A percentile compares a stretch with the other conserved stretches of the same genome.
Evolutionary conservation across 2,888 invertebrate species (phyloP).

Genomic region (Lepidonotus clava): DNA sequence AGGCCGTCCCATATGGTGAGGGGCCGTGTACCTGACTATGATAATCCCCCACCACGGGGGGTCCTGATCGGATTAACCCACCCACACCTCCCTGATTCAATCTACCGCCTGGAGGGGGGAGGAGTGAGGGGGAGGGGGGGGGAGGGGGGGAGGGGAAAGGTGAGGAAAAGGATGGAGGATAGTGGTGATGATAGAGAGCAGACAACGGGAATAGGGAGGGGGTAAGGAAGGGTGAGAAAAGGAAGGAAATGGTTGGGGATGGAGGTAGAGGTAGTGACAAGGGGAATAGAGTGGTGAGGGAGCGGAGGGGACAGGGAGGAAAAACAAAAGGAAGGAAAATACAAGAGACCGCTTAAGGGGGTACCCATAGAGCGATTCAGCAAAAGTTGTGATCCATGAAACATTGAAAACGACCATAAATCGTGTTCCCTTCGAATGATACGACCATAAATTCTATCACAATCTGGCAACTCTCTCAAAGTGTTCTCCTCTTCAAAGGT

Average conservation of each 20-base stretch:
- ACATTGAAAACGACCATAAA: too few species aligned
- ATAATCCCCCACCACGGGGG: not conserved
- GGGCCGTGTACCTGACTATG: conserved; percentile 16
- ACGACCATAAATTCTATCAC: too few species aligned
- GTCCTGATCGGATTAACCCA: conserved; percentile 39
- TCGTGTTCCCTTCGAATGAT: too few species aligned
- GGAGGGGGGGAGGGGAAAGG: not conserved
- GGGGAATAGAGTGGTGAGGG: not conserved
- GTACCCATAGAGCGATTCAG: too few species aligned
- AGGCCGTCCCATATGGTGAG: conserved; percentile 48
- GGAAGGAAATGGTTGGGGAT: not conserved
- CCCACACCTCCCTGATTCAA: conserved; percentile 46
- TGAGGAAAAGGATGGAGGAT: not conserved
- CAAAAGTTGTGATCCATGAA: too few species aligned
- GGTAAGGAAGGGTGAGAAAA: not conserved
- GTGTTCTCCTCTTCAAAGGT: too few species aligned
- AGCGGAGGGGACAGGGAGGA: not conserved
- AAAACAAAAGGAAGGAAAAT: too few species aligned
- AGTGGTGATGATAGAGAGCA: not conserved
- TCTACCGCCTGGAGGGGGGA: not conserved
- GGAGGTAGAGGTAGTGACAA: not conserved
- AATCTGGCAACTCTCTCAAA: too few species aligned
- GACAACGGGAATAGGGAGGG: not conserved
- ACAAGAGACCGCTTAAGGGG: too few species aligned
- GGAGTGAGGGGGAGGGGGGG: not conserved